phyloP scores from a whole-genome alignment of 2,888 invertebrate genomes.

The Luperina testacea region DNA sequence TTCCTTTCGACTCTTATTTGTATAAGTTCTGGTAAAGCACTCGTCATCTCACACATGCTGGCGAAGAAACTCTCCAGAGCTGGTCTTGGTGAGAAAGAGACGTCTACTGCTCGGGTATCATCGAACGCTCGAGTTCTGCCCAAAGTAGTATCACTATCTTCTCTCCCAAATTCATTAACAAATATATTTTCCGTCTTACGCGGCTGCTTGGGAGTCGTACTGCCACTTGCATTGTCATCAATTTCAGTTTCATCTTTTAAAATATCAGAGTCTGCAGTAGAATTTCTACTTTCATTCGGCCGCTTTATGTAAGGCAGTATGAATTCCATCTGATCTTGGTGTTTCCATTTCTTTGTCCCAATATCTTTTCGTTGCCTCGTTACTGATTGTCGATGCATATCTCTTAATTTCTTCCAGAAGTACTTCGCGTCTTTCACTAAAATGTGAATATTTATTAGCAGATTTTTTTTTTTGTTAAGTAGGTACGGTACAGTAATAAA shows the following conservation, averaged over 20 bases:
- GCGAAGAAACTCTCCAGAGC: slow-evolving; percentile 43
- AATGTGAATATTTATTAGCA: slow-evolving; percentile 12
- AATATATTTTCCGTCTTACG: slow-evolving; percentile 44
- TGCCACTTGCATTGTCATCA: slow-evolving; percentile 35
- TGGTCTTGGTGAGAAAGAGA: slow-evolving; percentile 20
- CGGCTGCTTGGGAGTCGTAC: slow-evolving; percentile 40
- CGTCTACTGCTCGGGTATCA: slow-evolving; percentile 17
- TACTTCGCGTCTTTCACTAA: slow-evolving; percentile 48
- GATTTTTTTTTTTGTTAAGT: background rate
- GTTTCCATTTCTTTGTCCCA: slow-evolving; percentile 47
- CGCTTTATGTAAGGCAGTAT: slow-evolving; percentile 37
- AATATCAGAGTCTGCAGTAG: slow-evolving; percentile 37
- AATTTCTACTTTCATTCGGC: slow-evolving; percentile 29
- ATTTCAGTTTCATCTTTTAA: slow-evolving; percentile 35
- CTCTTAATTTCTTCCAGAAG: slow-evolving; percentile 40
- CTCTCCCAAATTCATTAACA: slow-evolving; percentile 23
- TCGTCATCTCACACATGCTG: slow-evolving; percentile 48
- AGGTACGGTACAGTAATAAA: background rate
- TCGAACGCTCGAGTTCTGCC: slow-evolving; percentile 17
- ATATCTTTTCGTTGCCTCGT: slow-evolving; percentile 37
- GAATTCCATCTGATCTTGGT: slow-evolving; percentile 43
- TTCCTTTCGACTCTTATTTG: slow-evolving; percentile 51
- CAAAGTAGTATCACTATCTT: slow-evolving; percentile 34
- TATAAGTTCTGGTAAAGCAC: slow-evolving; percentile 38
- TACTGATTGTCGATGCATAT: slow-evolving; percentile 42